These are phyloP conservation scores for Cremastinae sp. DNA, from an alignment of 2,888 invertebrate genomes.

Conservation along the genomic window DNA sequence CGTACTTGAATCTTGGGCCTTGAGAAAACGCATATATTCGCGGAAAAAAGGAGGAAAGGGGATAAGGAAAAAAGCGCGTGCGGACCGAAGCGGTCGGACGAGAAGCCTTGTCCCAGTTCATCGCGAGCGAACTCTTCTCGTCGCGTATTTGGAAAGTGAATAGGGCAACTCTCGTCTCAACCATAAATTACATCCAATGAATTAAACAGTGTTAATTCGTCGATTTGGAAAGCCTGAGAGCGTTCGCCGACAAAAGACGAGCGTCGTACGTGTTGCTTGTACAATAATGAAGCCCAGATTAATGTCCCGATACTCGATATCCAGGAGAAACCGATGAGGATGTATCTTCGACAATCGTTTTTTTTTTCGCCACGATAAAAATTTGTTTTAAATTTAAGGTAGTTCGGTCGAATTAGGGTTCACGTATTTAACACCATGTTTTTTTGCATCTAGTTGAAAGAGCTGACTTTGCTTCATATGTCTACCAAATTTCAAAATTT, in stretches of 20 bases:
- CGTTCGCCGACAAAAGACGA: conserved; percentile 47
- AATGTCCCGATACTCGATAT: conserved; percentile 21
- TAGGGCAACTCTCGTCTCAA: conserved; percentile 38
- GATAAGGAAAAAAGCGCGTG: conserved; percentile 40
- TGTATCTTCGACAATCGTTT: background rate
- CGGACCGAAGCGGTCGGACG: conserved; percentile 5
- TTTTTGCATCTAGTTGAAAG: no score
- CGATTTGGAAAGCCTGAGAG: conserved; percentile 45
- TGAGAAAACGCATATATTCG: conserved; percentile 30
- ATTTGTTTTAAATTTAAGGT: background rate
- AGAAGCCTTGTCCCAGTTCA: conserved; percentile 54
- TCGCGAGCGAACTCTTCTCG: conserved; percentile 35
- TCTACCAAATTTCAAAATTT: no score
- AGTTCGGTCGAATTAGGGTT: background rate
- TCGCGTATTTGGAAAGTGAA: conserved; percentile 52
- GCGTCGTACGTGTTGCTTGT: conserved; percentile 7
- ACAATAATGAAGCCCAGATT: conserved; percentile 21
- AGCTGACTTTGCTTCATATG: no score
- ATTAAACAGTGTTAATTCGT: conserved; percentile 57
- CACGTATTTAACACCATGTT: background rate
- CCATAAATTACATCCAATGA: conserved; percentile 44
- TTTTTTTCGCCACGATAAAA: no score
- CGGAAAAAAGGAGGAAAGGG: conserved; percentile 9
- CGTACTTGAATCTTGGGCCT: conserved; percentile 57
- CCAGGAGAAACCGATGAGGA: conserved; percentile 24